Evolutionary conservation across 2,113 vertebrate genomes (phyloP).

Genomic region (Myotis yumanensis): DNA sequence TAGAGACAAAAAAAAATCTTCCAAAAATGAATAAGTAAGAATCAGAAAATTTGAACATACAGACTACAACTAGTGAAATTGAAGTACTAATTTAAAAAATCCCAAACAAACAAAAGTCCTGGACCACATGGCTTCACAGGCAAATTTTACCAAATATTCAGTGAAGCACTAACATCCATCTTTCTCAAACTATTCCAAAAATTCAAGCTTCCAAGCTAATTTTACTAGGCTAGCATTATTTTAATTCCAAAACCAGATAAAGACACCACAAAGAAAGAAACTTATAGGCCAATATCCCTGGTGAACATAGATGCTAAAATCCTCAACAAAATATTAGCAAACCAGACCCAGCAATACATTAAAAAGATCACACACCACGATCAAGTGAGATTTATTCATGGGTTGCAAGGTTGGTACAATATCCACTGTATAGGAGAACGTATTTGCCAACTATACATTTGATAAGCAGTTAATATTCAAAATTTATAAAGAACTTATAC

Average conservation of each 20-base stretch:
- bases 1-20: background rate
- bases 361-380: background rate
- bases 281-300: background rate
- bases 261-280: background rate
- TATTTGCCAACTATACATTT: too few relatives aligned
- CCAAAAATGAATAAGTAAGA: background rate
- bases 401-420: background rate
- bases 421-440: background rate
- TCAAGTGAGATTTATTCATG: background rate
- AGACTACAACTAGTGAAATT: background rate
- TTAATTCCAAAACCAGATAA: background rate
- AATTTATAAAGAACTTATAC: too few relatives aligned
- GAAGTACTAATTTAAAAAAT: background rate
- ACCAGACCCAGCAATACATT: background rate
- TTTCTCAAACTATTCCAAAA: background rate
- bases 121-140: background rate
- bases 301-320: background rate
- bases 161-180: background rate
- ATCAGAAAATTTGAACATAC: background rate
- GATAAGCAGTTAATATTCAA: too few relatives aligned
- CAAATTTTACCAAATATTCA: background rate
- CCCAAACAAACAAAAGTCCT: background rate
- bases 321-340: background rate
- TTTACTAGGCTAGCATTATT: background rate
- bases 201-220: background rate